Evolutionary conservation across 2,888 invertebrate species (phyloP).

Genomic region (Holacanthella duospinosa): DNA sequence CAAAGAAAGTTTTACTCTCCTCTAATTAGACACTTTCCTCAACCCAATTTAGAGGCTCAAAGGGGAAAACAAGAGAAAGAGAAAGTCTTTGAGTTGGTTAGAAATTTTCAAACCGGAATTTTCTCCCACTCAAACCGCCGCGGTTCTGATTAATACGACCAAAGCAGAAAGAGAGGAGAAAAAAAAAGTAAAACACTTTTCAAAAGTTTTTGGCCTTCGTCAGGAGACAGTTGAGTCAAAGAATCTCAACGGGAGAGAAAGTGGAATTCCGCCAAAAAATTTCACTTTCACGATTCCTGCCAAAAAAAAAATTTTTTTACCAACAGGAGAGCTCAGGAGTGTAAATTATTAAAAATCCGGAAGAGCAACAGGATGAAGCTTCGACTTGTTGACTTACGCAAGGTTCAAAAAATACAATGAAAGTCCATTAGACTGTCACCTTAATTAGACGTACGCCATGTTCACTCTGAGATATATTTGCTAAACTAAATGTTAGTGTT

Average conservation of each 20-base stretch:
- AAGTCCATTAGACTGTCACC: constrained; percentile 36
- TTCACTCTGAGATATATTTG: too few species aligned
- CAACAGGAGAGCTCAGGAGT: neutral
- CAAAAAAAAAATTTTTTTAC: neutral
- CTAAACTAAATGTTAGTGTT: too few species aligned
- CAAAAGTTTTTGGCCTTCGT: neutral
- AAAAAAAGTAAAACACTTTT: neutral
- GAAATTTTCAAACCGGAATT: neutral
- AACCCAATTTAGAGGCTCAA: constrained; percentile 3
- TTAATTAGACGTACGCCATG: constrained; percentile 18
- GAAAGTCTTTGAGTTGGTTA: neutral
- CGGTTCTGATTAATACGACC: neutral
- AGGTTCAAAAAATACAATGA: constrained; percentile 17
- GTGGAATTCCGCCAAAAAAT: neutral
- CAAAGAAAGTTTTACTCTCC: neutral
- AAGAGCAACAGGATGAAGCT: neutral
- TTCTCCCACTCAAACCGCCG: neutral
- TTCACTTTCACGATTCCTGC: neutral
- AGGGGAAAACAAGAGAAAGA: neutral
- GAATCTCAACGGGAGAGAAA: neutral
- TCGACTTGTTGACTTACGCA: neutral
- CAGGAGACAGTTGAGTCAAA: too few species aligned
- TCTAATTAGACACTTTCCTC: constrained; percentile 5
- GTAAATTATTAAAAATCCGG: neutral
- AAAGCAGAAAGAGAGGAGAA: neutral